phyloP scores from a whole-genome alignment of 2,888 invertebrate species.

The Phalera bucephala region DNA sequence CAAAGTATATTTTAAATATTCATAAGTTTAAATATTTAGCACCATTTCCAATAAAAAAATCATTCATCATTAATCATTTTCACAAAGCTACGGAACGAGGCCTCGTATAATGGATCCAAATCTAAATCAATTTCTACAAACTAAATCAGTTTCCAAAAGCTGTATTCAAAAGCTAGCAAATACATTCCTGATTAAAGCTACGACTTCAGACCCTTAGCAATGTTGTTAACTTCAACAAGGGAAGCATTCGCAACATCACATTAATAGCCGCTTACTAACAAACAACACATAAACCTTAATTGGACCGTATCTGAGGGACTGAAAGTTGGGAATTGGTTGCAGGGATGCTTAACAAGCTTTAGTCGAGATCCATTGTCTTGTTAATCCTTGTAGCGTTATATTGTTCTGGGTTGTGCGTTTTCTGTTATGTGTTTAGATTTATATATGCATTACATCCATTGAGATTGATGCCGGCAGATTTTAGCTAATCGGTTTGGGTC shows the following conservation, averaged over 20 bases:
- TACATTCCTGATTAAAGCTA: too few species aligned
- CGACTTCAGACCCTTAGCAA: conserved; percentile 4
- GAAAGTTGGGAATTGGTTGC: conserved; percentile 9
- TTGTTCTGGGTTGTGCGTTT: conserved; percentile 22
- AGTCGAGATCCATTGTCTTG: conserved; percentile 24
- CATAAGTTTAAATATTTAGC: too few species aligned
- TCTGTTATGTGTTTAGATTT: conserved; percentile 14
- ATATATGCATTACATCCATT: conserved; percentile 6
- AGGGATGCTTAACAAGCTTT: conserved; percentile 17
- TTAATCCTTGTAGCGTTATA: conserved; percentile 22
- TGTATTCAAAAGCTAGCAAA: too few species aligned
- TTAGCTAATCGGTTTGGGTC: too few species aligned
- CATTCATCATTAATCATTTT: too few species aligned
- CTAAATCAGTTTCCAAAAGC: too few species aligned
- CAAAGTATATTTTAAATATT: too few species aligned
- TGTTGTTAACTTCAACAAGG: conserved; percentile 20
- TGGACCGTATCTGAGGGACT: background rate
- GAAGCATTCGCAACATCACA: conserved; percentile 14
- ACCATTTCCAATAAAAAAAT: too few species aligned
- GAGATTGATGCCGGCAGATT: too few species aligned
- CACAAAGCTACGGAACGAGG: too few species aligned
- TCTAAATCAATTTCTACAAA: too few species aligned
- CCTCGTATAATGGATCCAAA: too few species aligned
- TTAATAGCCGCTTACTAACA: conserved; percentile 25
- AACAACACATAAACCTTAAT: conserved; percentile 2